A percentile compares a stretch with the other conserved stretches of the same genome.
Evolutionary conservation across 2,797 vertebrate genomes (phyloP).

Genomic region (Sebastes matsubarae): DNA sequence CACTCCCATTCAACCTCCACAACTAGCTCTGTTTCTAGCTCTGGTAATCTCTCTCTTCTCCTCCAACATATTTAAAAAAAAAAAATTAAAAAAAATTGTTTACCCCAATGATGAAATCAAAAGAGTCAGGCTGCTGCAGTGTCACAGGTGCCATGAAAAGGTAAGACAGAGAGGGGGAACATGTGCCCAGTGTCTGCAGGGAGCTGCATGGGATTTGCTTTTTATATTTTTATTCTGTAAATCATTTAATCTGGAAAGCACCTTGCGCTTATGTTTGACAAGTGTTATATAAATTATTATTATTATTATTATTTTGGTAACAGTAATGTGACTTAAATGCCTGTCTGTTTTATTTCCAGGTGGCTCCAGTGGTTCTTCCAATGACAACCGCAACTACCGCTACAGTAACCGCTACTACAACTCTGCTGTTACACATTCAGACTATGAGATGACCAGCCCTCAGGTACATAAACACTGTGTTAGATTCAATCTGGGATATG

Average conservation of each 20-base stretch:
- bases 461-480: constrained; percentile 79
- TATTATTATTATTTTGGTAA: no score
- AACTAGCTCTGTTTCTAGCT: constrained; percentile 95
- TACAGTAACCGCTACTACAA: constrained; percentile 96
- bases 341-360: constrained; percentile 72
- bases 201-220: not conserved
- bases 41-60: constrained; percentile 75
- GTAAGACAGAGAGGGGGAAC: no score
- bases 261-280: no score
- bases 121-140: no score
- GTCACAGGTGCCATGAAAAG: no score
- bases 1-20: constrained; percentile 96
- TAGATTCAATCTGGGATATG: not conserved
- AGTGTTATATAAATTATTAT: no score
- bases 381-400: constrained; percentile 94
- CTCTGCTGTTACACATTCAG: constrained; percentile 89
- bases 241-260: no score
- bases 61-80: not conserved
- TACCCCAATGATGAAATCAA: not conserved
- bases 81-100: not conserved
- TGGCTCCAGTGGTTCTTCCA: constrained; percentile 97
- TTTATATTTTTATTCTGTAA: not conserved
- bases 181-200: no score
- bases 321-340: not conserved
- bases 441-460: constrained; percentile 97